Conservation (phyloP, 2,797 vertebrate genomes). For the Rhinogobio ventralis region DNA sequence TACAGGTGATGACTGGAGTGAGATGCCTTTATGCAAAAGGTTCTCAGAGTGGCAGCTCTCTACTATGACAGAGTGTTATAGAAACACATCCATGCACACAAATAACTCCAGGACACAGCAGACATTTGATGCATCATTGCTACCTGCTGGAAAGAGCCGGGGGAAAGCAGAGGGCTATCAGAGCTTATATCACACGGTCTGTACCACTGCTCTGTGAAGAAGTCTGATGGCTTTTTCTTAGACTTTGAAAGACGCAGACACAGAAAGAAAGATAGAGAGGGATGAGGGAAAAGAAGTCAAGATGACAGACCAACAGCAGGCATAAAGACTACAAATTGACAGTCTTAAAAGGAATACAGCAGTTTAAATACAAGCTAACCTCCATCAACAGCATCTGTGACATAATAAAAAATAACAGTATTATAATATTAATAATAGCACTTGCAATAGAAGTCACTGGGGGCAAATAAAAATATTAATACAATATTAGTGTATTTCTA, state of each 20-base stretch:
- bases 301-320: slow-evolving; percentile 49
- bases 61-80: not conserved
- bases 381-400: not conserved
- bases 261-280: slow-evolving; percentile 62
- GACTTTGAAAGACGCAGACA: slow-evolving; percentile 78
- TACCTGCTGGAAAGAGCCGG: slow-evolving; percentile 91
- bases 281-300: slow-evolving; percentile 66
- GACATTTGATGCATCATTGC: slow-evolving; percentile 51
- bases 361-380: not conserved
- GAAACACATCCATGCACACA: slow-evolving; percentile 31
- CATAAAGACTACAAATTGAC: slow-evolving; percentile 5
- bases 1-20: slow-evolving; percentile 22
- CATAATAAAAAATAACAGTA: not conserved
- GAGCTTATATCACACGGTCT: slow-evolving; percentile 80
- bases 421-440: not conserved
- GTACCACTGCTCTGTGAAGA: slow-evolving; percentile 90
- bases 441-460: not conserved
- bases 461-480: not conserved
- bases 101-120: not conserved
- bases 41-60: not conserved
- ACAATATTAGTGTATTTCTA: not conserved
- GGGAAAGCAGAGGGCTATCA: slow-evolving; percentile 79
- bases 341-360: not conserved
- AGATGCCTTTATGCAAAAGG: not conserved
- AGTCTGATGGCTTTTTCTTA: slow-evolving; percentile 84